phyloP scores from a whole-genome alignment of 2,113 vertebrate genomes.

The Aptenodytes forsteri region DNA sequence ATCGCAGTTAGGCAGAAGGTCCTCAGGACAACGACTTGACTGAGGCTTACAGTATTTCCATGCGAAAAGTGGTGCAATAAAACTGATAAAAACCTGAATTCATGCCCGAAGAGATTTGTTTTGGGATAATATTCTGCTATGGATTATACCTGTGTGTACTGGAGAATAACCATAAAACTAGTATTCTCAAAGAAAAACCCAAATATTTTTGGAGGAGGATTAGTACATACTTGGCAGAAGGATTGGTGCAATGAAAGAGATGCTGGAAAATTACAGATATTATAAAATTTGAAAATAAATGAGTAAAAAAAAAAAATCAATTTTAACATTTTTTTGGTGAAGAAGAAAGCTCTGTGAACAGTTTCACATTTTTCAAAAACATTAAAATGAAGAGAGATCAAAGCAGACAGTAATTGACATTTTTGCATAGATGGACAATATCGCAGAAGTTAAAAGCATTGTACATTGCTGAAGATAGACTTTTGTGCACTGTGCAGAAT shows the following conservation, averaged over 20 bases:
- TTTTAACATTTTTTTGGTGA: not conserved
- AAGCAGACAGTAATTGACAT: not conserved
- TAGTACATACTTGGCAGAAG: not conserved
- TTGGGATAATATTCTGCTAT: not conserved
- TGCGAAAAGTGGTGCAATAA: not conserved
- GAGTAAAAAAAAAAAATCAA: not conserved
- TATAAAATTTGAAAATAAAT: not conserved
- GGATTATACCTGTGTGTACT: not conserved
- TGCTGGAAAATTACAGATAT: not conserved
- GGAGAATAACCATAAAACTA: not conserved
- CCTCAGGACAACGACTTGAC: not conserved
- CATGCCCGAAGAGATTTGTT: not conserved
- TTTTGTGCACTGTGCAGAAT: not conserved
- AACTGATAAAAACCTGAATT: not conserved
- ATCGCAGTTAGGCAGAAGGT: not conserved
- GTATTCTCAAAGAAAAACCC: not conserved
- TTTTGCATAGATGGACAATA: not conserved
- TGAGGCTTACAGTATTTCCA: not conserved
- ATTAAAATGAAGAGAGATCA: not conserved
- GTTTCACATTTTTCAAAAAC: not conserved
- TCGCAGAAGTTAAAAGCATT: not conserved
- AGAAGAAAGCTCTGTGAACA: not conserved
- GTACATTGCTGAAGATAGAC: not conserved
- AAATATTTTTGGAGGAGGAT: not conserved
- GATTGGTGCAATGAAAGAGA: not conserved